Base-by-base conservation (phyloP, 2,888 invertebrate species). In the Tromatobia lineatoria region DNA sequence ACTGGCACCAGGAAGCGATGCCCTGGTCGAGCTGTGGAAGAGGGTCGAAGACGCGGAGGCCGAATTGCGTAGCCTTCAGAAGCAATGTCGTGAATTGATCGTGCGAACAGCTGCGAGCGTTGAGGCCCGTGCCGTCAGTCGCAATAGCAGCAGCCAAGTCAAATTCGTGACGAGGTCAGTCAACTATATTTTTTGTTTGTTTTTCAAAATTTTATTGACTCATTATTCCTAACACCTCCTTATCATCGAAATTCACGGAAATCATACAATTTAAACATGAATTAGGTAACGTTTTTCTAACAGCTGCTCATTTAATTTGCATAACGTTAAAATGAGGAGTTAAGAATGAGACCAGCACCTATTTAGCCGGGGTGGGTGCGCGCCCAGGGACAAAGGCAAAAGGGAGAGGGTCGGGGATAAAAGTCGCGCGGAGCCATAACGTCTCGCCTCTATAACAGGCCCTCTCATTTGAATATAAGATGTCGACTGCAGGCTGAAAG, bases 41-140 rank as follows among this genome's bases (percentile, higher is more conserved):
- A 95, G 96, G 86, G 95, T 97, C 94, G 96, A 96, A 88, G 96
- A 96, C 89, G 96, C 96, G 10, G 97, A 97, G 92, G 95, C 95
- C 81, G 97, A 97, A 93, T 95, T 97, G 80, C 95, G 96, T 85
- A 95, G 95, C 45, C 94, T 97, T 83, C 97, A 97, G 94, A 95
- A 95, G 88, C 95, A 96, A 54, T 97, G 97, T 90, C 95, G 96
- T n/a, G 96, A 96, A 83, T 93, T 96, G 69, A 95, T 96, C 85
- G 95, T 95, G 7, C 94, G 95, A 86, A 95, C 95, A 0, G 95
- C 95, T 1, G 94, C 94, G 79, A 94, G 94, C 86, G 94, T 94
- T 13, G 94, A 94, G 78, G 91, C 92, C 3, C 89, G 92, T 7
- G 85, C 90, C 3, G 88, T 82, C 38, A 88, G 82, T 54, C 86